Percentiles rank a stretch among this genome's conserved stretches.
Evolutionary conservation across 2,113 vertebrate genomes (phyloP).

Genomic region (Psilopsiagon aymara): DNA sequence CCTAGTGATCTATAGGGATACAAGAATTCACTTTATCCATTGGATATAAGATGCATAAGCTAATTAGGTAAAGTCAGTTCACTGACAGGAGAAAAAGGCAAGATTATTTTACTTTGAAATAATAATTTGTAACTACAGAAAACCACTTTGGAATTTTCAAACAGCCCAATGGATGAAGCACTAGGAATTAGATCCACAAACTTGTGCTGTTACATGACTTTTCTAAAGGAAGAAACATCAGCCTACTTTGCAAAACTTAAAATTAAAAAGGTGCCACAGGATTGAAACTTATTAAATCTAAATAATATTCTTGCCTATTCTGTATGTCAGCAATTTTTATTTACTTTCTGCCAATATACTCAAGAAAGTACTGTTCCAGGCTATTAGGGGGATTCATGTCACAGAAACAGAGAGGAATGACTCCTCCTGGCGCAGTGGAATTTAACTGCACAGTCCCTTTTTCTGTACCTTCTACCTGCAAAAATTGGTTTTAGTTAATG

Average conservation of each 20-base stretch:
- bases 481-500: slow-evolving; percentile 15
- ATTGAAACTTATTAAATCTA: slow-evolving; percentile 21
- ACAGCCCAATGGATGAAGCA: background rate
- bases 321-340: slow-evolving; percentile 48
- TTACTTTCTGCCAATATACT: slow-evolving; percentile 24
- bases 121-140: slow-evolving; percentile 7
- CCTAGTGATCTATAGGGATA: slow-evolving; percentile 43
- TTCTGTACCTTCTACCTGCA: slow-evolving; percentile 41
- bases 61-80: slow-evolving; percentile 4
- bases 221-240: background rate
- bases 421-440: slow-evolving; percentile 51
- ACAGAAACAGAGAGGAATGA: background rate
- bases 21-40: slow-evolving; percentile 10
- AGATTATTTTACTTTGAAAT: slow-evolving; percentile 20
- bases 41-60: slow-evolving; percentile 11
- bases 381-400: slow-evolving; percentile 33
- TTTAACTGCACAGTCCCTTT: slow-evolving; percentile 1
- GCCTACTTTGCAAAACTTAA: background rate
- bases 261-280: background rate
- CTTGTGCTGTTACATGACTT: background rate
- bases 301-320: background rate
- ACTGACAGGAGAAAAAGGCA: background rate
- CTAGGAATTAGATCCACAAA: background rate
- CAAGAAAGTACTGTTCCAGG: slow-evolving; percentile 27
- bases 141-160: background rate